These are phyloP conservation scores for Ecliptopera silaceata DNA, from an alignment of 2,888 invertebrate genomes.

Conservation along the genomic window DNA sequence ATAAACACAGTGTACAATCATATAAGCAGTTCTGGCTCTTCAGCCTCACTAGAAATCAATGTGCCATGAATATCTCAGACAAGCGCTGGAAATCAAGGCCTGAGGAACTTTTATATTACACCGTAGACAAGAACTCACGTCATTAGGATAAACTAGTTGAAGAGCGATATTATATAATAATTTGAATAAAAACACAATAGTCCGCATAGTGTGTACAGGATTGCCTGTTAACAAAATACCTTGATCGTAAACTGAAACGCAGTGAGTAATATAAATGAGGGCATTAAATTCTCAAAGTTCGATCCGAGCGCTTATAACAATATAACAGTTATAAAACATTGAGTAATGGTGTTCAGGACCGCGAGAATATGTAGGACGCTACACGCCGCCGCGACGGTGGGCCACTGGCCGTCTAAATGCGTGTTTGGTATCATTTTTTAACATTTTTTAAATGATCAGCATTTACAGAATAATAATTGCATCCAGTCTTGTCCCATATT, in stretches of 20 bases:
- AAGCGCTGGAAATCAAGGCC: no score
- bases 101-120: no score
- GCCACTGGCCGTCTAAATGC: no score
- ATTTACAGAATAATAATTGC: not conserved
- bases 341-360: conserved; percentile 15
- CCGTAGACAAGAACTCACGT: no score
- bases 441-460: not conserved
- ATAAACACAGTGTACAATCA: no score
- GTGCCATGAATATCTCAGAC: no score
- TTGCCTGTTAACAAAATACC: not conserved
- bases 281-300: conserved; percentile 15
- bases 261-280: conserved; percentile 14
- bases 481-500: no score
- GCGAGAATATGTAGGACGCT: not conserved
- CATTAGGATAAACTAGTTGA: not conserved
- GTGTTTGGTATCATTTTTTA: no score
- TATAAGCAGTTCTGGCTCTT: no score
- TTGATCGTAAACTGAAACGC: conserved; percentile 10
- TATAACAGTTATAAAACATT: conserved; percentile 24
- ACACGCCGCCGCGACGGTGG: no score
- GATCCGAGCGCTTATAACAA: conserved; percentile 23
- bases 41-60: no score
- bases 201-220: not conserved
- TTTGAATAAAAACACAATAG: not conserved
- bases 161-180: not conserved